Evolutionary conservation across 2,888 invertebrate genomes (phyloP).

Genomic region (Dione vanillae): DNA sequence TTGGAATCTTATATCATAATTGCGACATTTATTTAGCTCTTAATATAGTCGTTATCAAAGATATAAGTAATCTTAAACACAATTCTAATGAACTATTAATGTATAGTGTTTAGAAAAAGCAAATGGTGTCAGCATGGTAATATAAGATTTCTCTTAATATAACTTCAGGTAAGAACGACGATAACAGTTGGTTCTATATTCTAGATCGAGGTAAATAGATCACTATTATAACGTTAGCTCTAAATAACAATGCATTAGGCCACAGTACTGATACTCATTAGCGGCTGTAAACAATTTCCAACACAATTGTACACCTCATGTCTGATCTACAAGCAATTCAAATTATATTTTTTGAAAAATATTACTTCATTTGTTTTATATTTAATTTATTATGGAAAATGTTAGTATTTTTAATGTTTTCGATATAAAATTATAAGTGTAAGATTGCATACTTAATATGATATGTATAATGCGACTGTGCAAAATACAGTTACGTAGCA

Average conservation of each 20-base stretch:
- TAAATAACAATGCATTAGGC: constrained; percentile 61
- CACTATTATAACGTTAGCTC: constrained; percentile 62
- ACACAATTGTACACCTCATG: constrained; percentile 30
- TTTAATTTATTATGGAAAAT: not conserved
- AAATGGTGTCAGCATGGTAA: constrained; percentile 5
- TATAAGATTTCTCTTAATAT: constrained; percentile 9
- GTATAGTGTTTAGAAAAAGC: not conserved
- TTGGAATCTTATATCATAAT: constrained; percentile 20
- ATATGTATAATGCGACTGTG: constrained; percentile 13
- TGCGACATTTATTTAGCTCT: constrained; percentile 2
- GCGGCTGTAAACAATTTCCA: constrained; percentile 51
- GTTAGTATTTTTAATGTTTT: not conserved
- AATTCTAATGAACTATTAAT: not conserved
- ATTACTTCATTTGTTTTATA: not conserved
- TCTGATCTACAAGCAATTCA: constrained; percentile 7
- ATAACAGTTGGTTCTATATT: constrained; percentile 49
- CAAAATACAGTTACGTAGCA: constrained; percentile 17
- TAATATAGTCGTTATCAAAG: constrained; percentile 12
- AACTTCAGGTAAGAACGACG: constrained; percentile 5
- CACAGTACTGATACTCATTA: constrained; percentile 60
- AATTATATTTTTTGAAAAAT: not conserved
- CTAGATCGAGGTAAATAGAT: constrained; percentile 73
- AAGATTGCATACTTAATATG: constrained; percentile 4
- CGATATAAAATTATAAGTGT: not conserved
- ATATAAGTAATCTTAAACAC: constrained; percentile 4